These are phyloP conservation scores for Fragum fragum DNA, from an alignment of 2,888 invertebrate genomes.

Conservation along the genomic window DNA sequence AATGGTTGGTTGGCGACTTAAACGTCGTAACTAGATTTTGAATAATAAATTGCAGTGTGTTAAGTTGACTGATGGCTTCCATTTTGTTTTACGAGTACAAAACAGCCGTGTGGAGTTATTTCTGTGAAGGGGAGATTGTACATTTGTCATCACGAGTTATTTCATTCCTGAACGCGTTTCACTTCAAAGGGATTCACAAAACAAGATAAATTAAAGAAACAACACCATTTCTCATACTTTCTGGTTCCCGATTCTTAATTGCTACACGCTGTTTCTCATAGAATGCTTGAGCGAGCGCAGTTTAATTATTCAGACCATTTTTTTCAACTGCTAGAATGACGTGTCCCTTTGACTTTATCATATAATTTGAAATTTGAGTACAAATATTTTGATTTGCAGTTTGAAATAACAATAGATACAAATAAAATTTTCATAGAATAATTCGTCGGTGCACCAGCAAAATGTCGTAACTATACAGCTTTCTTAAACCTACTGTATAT, in stretches of 20 bases:
- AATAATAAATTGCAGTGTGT: not conserved
- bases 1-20: too few species aligned
- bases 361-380: too few species aligned
- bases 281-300: slow-evolving; percentile 23
- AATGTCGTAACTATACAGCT: too few species aligned
- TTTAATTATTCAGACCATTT: slow-evolving; percentile 1
- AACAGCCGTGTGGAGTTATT: slow-evolving; percentile 14
- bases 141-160: slow-evolving; percentile 26
- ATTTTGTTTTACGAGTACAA: slow-evolving; percentile 5
- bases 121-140: slow-evolving; percentile 2
- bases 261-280: slow-evolving; percentile 39
- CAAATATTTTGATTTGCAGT: too few species aligned
- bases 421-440: too few species aligned
- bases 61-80: not conserved
- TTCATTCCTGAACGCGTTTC: slow-evolving; percentile 2
- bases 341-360: too few species aligned
- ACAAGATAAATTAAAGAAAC: slow-evolving; percentile 11
- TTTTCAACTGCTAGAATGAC: not conserved
- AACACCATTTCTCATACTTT: slow-evolving; percentile 33
- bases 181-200: slow-evolving; percentile 30
- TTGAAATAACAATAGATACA: too few species aligned
- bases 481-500: too few species aligned
- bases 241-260: slow-evolving; percentile 26
- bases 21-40: too few species aligned
- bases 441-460: too few species aligned